These are phyloP conservation scores for Drosophila prosaltans DNA, from an alignment of 1,140 invertebrate species.

Conservation along the genomic window DNA sequence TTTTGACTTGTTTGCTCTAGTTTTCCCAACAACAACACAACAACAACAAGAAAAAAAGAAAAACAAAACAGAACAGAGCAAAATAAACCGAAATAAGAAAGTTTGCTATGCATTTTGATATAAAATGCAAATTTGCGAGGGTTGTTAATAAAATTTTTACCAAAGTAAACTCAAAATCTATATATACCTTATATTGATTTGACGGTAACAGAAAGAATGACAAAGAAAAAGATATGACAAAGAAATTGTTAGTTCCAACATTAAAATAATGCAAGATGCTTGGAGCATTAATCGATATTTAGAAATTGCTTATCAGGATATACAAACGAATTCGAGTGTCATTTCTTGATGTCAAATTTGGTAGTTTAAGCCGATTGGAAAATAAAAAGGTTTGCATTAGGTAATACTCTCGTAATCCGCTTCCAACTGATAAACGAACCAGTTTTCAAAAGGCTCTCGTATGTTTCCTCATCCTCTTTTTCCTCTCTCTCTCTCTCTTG, in stretches of 20 bases:
- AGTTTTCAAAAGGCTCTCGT: slow-evolving; percentile 16
- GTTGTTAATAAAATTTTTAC: not conserved
- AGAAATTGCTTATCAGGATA: no score
- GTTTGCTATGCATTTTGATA: slow-evolving; percentile 29
- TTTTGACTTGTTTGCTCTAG: slow-evolving; percentile 28
- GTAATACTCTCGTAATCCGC: not conserved
- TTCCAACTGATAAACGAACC: not conserved
- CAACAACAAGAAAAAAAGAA: not conserved
- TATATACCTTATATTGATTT: no score
- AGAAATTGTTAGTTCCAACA: no score
- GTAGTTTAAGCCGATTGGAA: no score
- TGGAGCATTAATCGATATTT: no score
- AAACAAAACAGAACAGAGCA: not conserved
- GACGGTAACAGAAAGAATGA: no score
- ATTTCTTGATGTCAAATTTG: no score
- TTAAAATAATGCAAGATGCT: no score
- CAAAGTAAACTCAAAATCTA: no score
- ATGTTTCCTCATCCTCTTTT: not conserved
- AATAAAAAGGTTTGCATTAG: no score
- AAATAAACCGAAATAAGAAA: slow-evolving; percentile 5
- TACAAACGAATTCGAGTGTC: no score
- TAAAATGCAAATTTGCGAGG: slow-evolving; percentile 7
- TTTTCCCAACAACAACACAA: slow-evolving; percentile 4
- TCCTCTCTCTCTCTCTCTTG: not conserved
- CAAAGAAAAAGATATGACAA: no score